phyloP scores from a whole-genome alignment of 2,797 vertebrate species.

The Phataginus tetradactyla region DNA sequence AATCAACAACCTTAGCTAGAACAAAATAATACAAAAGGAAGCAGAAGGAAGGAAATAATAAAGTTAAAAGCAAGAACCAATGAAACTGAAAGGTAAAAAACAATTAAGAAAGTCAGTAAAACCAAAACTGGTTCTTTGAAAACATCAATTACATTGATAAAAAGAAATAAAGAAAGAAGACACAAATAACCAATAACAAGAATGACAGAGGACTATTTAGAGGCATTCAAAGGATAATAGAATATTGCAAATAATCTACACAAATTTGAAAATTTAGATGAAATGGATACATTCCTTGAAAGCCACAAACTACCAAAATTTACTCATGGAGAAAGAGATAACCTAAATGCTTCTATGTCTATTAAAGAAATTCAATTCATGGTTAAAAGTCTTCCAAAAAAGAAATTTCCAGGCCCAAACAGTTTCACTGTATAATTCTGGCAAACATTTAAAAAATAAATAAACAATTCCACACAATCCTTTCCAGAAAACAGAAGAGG shows the following conservation, averaged over 20 bases:
- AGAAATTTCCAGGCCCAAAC: background rate
- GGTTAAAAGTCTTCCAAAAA: background rate
- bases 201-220: background rate
- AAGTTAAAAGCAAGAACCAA: background rate
- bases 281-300: background rate
- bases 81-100: background rate
- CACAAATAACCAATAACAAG: background rate
- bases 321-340: background rate
- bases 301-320: background rate
- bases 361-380: background rate
- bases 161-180: background rate
- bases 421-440: background rate
- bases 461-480: background rate
- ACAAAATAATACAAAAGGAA: background rate
- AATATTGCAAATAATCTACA: background rate
- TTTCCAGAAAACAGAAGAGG: background rate
- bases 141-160: background rate
- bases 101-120: background rate
- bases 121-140: background rate
- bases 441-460: background rate
- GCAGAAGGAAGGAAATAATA: background rate
- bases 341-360: background rate
- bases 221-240: background rate
- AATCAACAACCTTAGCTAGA: background rate
- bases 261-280: background rate